Evolutionary conservation across 2,797 vertebrate species (phyloP).

Genomic region (Galagoides demidoff): DNA sequence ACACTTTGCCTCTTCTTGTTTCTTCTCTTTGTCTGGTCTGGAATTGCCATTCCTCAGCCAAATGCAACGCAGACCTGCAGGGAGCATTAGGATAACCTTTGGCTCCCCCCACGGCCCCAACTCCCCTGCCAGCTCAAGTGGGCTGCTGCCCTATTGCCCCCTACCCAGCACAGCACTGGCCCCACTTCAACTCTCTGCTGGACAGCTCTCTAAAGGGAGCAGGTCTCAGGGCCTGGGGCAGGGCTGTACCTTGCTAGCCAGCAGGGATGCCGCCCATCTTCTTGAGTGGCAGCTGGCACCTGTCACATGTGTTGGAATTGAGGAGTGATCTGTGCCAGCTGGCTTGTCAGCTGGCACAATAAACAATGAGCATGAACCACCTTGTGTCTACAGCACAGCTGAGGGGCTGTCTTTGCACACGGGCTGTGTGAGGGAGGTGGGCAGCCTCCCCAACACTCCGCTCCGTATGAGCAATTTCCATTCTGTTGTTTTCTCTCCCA

Average conservation of each 20-base stretch:
- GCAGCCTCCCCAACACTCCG: slow-evolving; percentile 54
- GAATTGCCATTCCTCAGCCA: slow-evolving; percentile 63
- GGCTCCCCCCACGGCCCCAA: slow-evolving; percentile 50
- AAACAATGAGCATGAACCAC: slow-evolving; percentile 72
- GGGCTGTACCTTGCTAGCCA: background rate
- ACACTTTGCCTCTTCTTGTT: slow-evolving; percentile 69
- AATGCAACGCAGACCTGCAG: slow-evolving; percentile 44
- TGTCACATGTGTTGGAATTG: slow-evolving; percentile 70
- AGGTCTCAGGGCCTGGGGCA: background rate
- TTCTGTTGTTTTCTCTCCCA: slow-evolving; percentile 80
- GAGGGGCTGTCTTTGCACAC: slow-evolving; percentile 69
- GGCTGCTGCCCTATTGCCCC: background rate
- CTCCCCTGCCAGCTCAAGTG: background rate
- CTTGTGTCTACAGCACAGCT: slow-evolving; percentile 73
- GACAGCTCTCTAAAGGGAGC: background rate
- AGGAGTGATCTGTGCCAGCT: slow-evolving; percentile 78
- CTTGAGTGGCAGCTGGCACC: slow-evolving; percentile 62
- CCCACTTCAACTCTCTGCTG: background rate
- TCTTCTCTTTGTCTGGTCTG: slow-evolving; percentile 58
- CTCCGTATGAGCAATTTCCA: slow-evolving; percentile 73
- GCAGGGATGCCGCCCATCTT: background rate
- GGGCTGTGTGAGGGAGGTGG: slow-evolving; percentile 72
- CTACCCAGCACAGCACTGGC: fast-evolving
- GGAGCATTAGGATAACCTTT: slow-evolving; percentile 67
- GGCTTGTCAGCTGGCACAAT: slow-evolving; percentile 75